Evolutionary conservation across 2,888 invertebrate genomes (phyloP).

Genomic region (Agrochola litura): DNA sequence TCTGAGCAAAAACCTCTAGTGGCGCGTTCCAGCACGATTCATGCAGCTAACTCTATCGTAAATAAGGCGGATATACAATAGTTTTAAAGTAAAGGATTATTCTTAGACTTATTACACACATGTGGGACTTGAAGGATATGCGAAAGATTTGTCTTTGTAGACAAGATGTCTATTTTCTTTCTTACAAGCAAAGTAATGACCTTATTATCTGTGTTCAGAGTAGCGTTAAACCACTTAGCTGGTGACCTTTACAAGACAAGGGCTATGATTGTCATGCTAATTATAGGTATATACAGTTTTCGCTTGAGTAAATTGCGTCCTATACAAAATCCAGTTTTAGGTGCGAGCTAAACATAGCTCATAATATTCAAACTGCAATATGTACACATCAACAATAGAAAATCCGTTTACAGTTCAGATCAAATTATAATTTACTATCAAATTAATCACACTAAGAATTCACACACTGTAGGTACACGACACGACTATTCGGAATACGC

Average conservation of each 20-base stretch:
- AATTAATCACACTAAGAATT: too few relatives aligned
- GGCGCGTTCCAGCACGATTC: conserved; percentile 69
- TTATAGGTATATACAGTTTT: background rate
- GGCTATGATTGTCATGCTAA: conserved; percentile 4
- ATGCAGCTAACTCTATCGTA: conserved; percentile 70
- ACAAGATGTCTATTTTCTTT: conserved; percentile 11
- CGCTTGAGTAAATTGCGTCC: background rate
- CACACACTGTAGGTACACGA: too few relatives aligned
- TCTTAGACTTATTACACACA: conserved; percentile 66
- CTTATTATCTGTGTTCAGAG: conserved; percentile 18
- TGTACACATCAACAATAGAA: too few relatives aligned
- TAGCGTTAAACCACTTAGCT: conserved; percentile 20
- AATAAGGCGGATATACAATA: conserved; percentile 70
- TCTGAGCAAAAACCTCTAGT: conserved; percentile 68
- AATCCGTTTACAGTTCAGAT: too few relatives aligned
- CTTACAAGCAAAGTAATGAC: conserved; percentile 5
- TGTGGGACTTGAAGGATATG: conserved; percentile 25
- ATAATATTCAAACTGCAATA: background rate
- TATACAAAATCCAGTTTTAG: background rate
- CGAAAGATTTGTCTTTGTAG: conserved; percentile 25
- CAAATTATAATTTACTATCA: too few relatives aligned
- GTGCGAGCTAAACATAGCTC: background rate
- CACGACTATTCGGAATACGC: too few relatives aligned
- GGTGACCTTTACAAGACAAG: conserved; percentile 5
- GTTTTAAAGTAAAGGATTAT: conserved; percentile 71